Evolutionary conservation across 2,888 invertebrate species (phyloP), one percentile per base, ranked within the genome.

Genomic region (Glaucopsyche alexis): DNA sequence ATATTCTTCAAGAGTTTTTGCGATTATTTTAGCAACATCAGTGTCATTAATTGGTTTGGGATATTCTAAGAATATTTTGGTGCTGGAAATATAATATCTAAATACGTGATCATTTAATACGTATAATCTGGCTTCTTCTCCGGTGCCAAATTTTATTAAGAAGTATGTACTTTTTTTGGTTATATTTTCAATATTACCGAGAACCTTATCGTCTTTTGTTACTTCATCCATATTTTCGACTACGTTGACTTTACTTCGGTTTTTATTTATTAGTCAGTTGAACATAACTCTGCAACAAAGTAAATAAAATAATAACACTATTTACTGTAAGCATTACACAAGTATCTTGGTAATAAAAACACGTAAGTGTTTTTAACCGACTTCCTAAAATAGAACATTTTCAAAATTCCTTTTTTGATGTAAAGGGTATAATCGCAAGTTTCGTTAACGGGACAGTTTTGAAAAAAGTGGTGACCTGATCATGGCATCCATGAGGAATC

Each of bases 51-150:
- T 81, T 4, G 92, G 90, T 71, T 77, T 76, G 6, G 92, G 92
- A 76, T 89, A 89, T 7, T 91, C 90, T 6, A 81, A 77, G 75
- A 91, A 93, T 2, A 77, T 76, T 2, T 85, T 86, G n/a, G 79
- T 83, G 2, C 87, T 88, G 3, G 90, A 88, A 87, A 92, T 87
- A 78, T 90, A 87, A 75, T 83, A 92, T 79, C 87, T 85, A 73
- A 91, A 87, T 0, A 89, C 89, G 81, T 91, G 91, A 69, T 82
- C 82, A 76, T 89, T 91, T 50, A 91, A 77, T 74, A 93, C 86
- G 73, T 85, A 80, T 38, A 93, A 76, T 76, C 81, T 85, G 1
- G 87, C 87, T 29, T 77, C 73, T 83, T 91, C 89, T 3, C 85
- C 85, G 4, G 85, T 85, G 74, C 77, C 74, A 77, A 88, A 92